Evolutionary conservation across 1,140 invertebrate genomes (phyloP).

Genomic region (Ectropis grisescens): DNA sequence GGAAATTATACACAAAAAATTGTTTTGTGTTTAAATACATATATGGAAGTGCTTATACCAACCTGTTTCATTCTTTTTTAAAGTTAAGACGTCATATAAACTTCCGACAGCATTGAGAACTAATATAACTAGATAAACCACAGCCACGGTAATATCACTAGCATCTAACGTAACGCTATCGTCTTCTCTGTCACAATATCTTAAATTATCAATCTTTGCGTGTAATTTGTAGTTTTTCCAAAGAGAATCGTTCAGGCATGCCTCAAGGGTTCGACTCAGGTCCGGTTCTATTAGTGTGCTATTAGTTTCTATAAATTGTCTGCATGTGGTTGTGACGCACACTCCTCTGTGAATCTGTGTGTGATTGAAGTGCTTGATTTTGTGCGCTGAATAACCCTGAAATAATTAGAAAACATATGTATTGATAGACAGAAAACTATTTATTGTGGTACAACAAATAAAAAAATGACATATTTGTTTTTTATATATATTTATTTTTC

Average conservation of each 20-base stretch:
- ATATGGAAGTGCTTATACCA: background rate
- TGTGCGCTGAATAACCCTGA: slow-evolving; percentile 50
- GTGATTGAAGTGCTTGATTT: slow-evolving; percentile 65
- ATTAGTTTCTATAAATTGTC: slow-evolving; percentile 11
- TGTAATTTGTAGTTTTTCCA: slow-evolving; percentile 16
- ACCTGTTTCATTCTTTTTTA: slow-evolving; percentile 26
- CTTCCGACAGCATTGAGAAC: slow-evolving; percentile 20
- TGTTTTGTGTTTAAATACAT: too few species aligned
- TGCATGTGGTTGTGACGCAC: slow-evolving; percentile 48
- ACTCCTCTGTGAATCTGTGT: slow-evolving; percentile 66
- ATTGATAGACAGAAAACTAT: too few species aligned
- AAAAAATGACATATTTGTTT: too few species aligned
- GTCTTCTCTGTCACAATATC: slow-evolving; percentile 15
- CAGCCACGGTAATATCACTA: slow-evolving; percentile 13
- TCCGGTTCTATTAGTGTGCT: slow-evolving; percentile 4
- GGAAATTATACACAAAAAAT: too few species aligned
- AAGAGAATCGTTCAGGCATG: slow-evolving; percentile 19
- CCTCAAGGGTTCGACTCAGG: slow-evolving; percentile 13
- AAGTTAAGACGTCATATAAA: slow-evolving; percentile 8
- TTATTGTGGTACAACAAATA: too few species aligned
- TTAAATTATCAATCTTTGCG: slow-evolving; percentile 9
- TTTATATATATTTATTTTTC: too few species aligned
- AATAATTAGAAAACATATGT: slow-evolving; percentile 10
- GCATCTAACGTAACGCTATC: slow-evolving; percentile 10
- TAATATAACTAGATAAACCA: slow-evolving; percentile 18